Evolutionary conservation across 2,888 invertebrate genomes (phyloP), one percentile per base, ranked within the genome.

Genomic region (Tetheella fluctuosa): DNA sequence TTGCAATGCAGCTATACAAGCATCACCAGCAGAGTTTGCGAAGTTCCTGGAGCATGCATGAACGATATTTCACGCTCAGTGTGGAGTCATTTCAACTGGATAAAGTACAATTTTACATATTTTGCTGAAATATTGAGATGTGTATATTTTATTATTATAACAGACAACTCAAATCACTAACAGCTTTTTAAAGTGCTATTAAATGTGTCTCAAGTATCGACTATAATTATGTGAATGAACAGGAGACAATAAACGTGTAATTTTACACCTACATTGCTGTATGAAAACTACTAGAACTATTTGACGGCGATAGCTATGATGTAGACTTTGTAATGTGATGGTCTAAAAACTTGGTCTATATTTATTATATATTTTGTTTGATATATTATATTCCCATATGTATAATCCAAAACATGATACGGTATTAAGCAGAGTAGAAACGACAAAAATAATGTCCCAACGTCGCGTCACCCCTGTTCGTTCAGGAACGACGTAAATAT

Each of bases 401-500:
- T n/a, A n/a, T n/a, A n/a, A n/a, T n/a, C n/a, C 10, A 48, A 20
- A 17, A 48, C 20, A 20, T 48, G 17, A 42, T 2, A 7, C 42
- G 34, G 13, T 34, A 13, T 34, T 34, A 34, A 34, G 34, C 8
- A n/a, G 42, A 42, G 42, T 48, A 10, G 20, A 48, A 48, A 48
- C 48, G 48, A 48, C 48, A 17, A 48, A 17, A 48, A n/a, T 48
- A n/a, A 17, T 48, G 3, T 20, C 20, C 20, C 58, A 58, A 59
- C 61, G 62, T 13, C 54, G 53, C 54, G 52, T 60, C 65, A 58
- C 65, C 62, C 60, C 57, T 63, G 56, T 61, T 67, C 65, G 58
- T 57, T 48, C 20, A 48, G 48, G 48, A 63, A 65, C 60, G 63
- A 71, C 69, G 68, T 69, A 69, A 74, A 74, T 71, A 71, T 70